Conservation (phyloP, 1,140 invertebrate species). For the Papilio xuthus region DNA sequence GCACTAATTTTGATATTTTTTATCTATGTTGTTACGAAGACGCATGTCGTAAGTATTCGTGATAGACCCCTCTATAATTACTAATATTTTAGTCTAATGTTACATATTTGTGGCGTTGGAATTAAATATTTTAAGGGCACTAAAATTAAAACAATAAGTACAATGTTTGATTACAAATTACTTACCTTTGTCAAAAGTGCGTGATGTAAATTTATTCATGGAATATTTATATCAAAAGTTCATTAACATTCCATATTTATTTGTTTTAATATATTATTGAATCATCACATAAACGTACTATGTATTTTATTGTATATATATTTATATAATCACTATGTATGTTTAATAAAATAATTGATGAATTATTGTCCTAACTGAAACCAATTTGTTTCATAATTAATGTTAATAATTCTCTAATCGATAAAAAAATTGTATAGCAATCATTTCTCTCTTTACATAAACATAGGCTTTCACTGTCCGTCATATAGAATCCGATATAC, state of each 20-base stretch:
- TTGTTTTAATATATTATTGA: neutral
- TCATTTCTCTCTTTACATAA: neutral
- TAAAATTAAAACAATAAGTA: neutral
- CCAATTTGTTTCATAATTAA: neutral
- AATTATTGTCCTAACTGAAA: neutral
- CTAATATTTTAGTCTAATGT: neutral
- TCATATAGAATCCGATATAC: neutral
- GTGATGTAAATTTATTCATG: neutral
- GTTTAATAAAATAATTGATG: neutral
- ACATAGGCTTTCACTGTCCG: neutral
- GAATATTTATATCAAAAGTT: neutral
- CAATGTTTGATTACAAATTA: neutral
- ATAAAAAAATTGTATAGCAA: neutral
- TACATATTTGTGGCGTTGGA: neutral
- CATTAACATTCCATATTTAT: conserved; percentile 10
- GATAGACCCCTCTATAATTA: no score
- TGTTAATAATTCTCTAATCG: neutral
- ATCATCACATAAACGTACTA: no score
- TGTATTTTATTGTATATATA: neutral
- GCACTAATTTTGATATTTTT: no score
- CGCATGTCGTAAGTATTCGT: no score
- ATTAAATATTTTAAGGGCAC: neutral
- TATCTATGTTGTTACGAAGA: no score
- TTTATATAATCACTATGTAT: neutral
- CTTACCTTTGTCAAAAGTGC: neutral